Conservation (phyloP, 2,113 vertebrate genomes). For the Tragelaphus buxtoni region DNA sequence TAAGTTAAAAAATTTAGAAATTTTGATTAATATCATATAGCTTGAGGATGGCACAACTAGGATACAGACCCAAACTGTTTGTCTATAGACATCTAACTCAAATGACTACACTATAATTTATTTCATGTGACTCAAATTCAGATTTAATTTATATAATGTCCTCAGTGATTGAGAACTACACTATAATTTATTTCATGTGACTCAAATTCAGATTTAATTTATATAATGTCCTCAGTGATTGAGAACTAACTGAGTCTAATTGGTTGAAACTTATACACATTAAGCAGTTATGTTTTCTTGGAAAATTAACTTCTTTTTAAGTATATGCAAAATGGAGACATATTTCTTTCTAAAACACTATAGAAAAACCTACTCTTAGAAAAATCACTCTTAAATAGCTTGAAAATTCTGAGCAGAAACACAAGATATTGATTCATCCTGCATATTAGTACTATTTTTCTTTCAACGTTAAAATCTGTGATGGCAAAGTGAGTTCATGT, state of each 20-base stretch:
- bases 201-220: neutral
- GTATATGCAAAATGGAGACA: neutral
- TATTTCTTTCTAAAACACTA: neutral
- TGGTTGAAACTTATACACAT: neutral
- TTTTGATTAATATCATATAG: neutral
- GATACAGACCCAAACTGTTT: accelerated
- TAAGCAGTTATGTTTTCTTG: neutral
- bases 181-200: neutral
- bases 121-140: neutral
- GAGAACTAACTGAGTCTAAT: neutral
- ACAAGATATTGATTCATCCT: neutral
- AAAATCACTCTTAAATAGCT: neutral
- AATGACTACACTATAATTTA: neutral
- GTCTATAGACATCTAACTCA: neutral
- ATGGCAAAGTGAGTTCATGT: neutral
- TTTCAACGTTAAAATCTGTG: neutral
- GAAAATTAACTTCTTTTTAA: neutral
- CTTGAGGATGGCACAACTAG: neutral
- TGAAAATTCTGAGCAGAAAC: neutral
- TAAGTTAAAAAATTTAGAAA: neutral
- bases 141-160: neutral
- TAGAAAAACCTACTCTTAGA: neutral
- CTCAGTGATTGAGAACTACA: neutral
- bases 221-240: neutral
- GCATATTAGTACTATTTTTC: neutral